phyloP scores from a whole-genome alignment of 2,113 vertebrate genomes.

The Lutjanus erythropterus region DNA sequence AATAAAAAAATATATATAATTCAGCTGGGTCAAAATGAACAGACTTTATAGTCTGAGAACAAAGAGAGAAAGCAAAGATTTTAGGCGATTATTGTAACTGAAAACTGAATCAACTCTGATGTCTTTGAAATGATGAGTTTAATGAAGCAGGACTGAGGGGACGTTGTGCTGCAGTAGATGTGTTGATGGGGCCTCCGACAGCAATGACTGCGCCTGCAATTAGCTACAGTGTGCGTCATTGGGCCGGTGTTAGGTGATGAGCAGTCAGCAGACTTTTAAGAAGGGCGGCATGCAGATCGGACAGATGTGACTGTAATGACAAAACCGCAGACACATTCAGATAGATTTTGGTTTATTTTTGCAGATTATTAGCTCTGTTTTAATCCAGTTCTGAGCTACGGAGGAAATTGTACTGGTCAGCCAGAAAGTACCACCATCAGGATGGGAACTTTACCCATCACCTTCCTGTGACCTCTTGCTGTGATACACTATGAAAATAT shows the following conservation, averaged over 20 bases:
- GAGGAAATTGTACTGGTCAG: no score
- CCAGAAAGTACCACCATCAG: neutral
- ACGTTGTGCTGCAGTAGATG: neutral
- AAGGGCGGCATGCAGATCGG: neutral
- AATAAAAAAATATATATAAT: neutral
- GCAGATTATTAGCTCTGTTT: neutral
- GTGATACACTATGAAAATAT: no score
- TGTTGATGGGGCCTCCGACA: neutral
- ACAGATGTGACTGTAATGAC: neutral
- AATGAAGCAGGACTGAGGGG: neutral
- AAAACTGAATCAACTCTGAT: neutral
- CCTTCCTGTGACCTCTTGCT: no score
- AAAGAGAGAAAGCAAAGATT: neutral
- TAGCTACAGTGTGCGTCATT: no score
- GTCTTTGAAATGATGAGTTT: neutral
- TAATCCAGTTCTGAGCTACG: neutral
- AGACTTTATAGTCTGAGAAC: neutral
- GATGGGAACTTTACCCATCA: neutral
- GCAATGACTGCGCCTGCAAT: neutral
- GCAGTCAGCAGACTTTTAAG: neutral
- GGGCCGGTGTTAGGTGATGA: neutral
- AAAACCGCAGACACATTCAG: neutral
- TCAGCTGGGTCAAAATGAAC: neutral
- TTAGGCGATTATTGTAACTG: neutral
- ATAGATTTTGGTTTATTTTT: neutral